Evolutionary conservation across 2,888 invertebrate species (phyloP), one percentile per base, ranked within the genome.

Genomic region (Boloria euphrosyne): DNA sequence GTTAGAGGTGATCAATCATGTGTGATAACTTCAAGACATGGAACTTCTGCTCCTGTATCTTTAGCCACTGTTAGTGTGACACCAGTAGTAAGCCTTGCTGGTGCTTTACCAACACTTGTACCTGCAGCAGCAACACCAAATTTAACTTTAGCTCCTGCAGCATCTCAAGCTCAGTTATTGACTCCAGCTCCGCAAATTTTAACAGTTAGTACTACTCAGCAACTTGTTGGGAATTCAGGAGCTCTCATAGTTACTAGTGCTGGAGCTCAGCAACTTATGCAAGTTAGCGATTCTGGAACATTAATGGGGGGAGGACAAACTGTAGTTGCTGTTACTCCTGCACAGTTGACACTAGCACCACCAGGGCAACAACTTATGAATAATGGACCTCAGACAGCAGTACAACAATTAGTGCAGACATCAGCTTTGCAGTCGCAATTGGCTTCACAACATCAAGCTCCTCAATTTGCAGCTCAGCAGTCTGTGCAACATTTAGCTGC

Each of bases 211-310:
- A 92, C 91, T 60, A 92, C 92, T 67, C 92, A 92, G 73, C 92
- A 92, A 71, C 80, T 92, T 18, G 82, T 92, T 66, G 90, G 91
- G 1, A 92, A 91, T 73, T 92, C 92, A 62, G 92, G 92, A 53
- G 84, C 92, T 14, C 79, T 92, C 27, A 92, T 92, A 73, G 91
- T 92, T 4, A 92, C 92, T 44, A 92, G 92, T 84, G 92, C 92
- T 69, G 92, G 92, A 66, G 91, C 89, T 2, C 92, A 92, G 69
- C 92, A 92, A 76, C 74, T 92, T 5, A 91, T 92, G 92, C 92
- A 92, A 85, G 92, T 92, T 16, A 91, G 92, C 82, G 92, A 92
- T 74, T 92, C 92, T 16, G 91, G 91, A 4, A 90, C 89, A 54
- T 76, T 92, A 51, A 92, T 92, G 90, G 86, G 91, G 63, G 90